Conservation (phyloP, 2,888 invertebrate species). For the Ormia ochracea region DNA sequence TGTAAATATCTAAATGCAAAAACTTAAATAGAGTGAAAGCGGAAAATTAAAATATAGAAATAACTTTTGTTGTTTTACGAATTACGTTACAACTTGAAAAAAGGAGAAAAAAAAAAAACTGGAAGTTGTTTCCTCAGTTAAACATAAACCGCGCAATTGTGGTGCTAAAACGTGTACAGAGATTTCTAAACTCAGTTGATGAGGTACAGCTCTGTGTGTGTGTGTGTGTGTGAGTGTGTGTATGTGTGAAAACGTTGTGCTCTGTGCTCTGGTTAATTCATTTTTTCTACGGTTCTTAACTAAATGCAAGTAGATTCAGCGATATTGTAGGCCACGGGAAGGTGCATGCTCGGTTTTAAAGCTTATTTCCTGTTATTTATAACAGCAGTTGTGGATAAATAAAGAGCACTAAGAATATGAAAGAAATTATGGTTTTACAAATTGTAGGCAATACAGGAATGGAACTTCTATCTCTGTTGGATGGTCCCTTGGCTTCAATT, state of each 20-base stretch:
- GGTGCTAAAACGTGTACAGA: slow-evolving; percentile 33
- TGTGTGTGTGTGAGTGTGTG: not conserved
- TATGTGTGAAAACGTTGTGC: not conserved
- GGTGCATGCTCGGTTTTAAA: slow-evolving; percentile 10
- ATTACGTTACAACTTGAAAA: not conserved
- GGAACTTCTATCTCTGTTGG: too few species aligned
- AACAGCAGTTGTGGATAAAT: not conserved
- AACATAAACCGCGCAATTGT: slow-evolving; percentile 47
- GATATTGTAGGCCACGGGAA: not conserved
- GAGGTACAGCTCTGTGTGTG: too few species aligned
- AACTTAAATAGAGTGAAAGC: slow-evolving; percentile 22
- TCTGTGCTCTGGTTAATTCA: not conserved
- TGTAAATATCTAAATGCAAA: not conserved
- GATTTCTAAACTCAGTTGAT: slow-evolving; percentile 14
- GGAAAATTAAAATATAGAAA: slow-evolving; percentile 60
- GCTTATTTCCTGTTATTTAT: slow-evolving; percentile 38
- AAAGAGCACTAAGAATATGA: not conserved
- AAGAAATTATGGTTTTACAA: too few species aligned
- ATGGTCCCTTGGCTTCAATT: too few species aligned
- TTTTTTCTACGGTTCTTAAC: too few species aligned
- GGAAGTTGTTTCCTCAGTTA: not conserved
- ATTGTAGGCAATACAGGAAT: too few species aligned
- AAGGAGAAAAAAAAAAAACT: slow-evolving; percentile 4
- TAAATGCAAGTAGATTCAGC: not conserved
- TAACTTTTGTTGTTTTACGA: slow-evolving; percentile 37